Evolutionary conservation across 2,797 vertebrate species (phyloP), one percentile per base, ranked within the genome.

Genomic region (Mustela erminea): DNA sequence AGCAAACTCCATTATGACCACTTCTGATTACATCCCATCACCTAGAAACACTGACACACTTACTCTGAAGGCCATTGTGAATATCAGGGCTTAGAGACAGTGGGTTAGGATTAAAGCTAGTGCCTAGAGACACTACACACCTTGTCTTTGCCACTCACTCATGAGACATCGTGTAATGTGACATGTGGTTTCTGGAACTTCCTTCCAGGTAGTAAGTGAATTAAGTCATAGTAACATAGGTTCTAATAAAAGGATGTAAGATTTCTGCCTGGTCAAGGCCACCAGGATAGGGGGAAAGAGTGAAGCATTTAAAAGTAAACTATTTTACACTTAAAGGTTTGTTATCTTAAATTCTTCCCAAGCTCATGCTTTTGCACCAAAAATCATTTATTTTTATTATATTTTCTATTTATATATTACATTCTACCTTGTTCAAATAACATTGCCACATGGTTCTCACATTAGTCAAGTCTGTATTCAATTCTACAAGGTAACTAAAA

Each of bases 301-400:
- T 21, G 27, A 78, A 84, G 7, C 32, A 70, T 49, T 70, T 60
- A 88, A 49, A 94, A 70, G 29, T 15, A 27, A 86, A 32, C 10
- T 23, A 10, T 70, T 70, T 56, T 60, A 90, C 68, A 74, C 20
- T 87, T 75, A 90, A 0, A 88, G 29, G 64, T 41, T 75, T 85
- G 12, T 52, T 70, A 23, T 38, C 86, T 77, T 85, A 85, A 64
- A 78, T 88, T 89, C 78, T 90, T 78, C 41, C 29, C 27, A 92
- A 66, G 11, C 11, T 52, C 58, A 64, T 77, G 54, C 1, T 82
- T 93, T 90, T 70, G 8, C 60, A 62, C 66, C 46, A 41, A 78
- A 92, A 88, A 43, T 80, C 23, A 2, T 21, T 91, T 82, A 29
- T 72, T 96, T 95, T 91, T 91, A 80, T 81, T 68, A 10, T 68